phyloP scores from a whole-genome alignment of 1,140 invertebrate genomes.

The Neodiprion lecontei region DNA sequence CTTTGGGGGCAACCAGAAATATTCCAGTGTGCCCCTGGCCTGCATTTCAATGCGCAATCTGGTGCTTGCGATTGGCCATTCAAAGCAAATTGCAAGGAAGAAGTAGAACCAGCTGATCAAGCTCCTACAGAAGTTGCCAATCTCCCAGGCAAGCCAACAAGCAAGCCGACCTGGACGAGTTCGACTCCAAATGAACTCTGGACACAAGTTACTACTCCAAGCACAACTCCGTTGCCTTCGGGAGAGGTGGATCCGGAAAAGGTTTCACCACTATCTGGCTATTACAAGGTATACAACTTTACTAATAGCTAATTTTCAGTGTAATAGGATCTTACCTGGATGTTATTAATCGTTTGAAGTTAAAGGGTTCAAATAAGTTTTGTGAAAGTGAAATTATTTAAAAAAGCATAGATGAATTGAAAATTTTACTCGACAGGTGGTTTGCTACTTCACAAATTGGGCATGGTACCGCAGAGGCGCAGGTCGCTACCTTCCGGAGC shows the following conservation, averaged over 20 bases:
- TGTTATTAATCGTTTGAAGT: no score
- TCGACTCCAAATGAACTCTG: constrained; percentile 29
- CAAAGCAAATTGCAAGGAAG: constrained; percentile 69
- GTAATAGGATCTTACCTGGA: no score
- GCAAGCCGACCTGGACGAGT: constrained; percentile 31
- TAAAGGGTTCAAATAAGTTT: no score
- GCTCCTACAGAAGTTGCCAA: constrained; percentile 25
- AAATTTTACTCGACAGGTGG: constrained; percentile 64
- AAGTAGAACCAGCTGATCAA: constrained; percentile 13
- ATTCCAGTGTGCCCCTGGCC: constrained; percentile 74
- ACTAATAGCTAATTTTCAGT: no score
- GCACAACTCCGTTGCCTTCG: constrained; percentile 30
- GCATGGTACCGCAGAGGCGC: constrained; percentile 86
- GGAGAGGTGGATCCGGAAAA: constrained; percentile 52
- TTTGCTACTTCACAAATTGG: constrained; percentile 96
- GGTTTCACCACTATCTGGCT: constrained; percentile 51
- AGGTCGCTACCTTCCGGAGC: constrained; percentile 83
- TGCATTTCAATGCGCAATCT: constrained; percentile 79
- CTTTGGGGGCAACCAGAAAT: constrained; percentile 78
- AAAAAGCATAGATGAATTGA: constrained; percentile 6
- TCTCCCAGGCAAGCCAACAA: constrained; percentile 29
- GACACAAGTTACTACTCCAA: constrained; percentile 25
- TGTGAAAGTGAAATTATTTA: neutral
- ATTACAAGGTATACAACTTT: constrained; percentile 46
- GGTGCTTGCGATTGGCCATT: constrained; percentile 82